Conservation (phyloP, 2,797 vertebrate genomes). For the Myotis planiceps region DNA sequence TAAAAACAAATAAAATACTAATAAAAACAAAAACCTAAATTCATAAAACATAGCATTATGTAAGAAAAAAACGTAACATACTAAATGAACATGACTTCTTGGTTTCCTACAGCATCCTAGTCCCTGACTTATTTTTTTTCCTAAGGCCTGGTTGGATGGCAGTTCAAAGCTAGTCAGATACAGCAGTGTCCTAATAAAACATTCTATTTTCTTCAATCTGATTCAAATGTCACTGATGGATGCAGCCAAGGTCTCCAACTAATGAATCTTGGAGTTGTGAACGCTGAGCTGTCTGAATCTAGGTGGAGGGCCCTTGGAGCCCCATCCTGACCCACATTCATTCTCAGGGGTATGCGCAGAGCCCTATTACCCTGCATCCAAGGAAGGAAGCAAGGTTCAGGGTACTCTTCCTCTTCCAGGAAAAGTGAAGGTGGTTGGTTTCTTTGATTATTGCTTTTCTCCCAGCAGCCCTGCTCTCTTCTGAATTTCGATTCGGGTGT, state of each 20-base stretch:
- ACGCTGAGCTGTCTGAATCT: not conserved
- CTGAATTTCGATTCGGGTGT: not conserved
- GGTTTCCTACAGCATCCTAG: no score
- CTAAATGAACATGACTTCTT: no score
- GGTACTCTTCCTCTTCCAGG: not conserved
- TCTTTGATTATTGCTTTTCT: not conserved
- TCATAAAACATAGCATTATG: not conserved
- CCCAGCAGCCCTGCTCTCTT: not conserved
- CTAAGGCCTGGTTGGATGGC: not conserved
- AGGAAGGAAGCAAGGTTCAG: rapidly evolving
- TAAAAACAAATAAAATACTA: not conserved
- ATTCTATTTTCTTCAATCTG: not conserved
- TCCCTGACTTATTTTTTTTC: no score
- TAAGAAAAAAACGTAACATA: no score
- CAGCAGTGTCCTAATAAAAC: not conserved
- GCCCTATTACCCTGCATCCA: no score
- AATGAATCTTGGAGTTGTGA: not conserved
- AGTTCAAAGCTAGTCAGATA: not conserved
- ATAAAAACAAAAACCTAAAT: not conserved
- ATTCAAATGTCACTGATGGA: not conserved
- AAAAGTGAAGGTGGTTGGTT: rapidly evolving
- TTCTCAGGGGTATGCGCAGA: rapidly evolving
- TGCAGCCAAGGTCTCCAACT: not conserved
- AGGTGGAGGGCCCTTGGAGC: not conserved
- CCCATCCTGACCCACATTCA: no score